phyloP scores from a whole-genome alignment of 1,140 invertebrate genomes.

The Musca vetustissima region DNA sequence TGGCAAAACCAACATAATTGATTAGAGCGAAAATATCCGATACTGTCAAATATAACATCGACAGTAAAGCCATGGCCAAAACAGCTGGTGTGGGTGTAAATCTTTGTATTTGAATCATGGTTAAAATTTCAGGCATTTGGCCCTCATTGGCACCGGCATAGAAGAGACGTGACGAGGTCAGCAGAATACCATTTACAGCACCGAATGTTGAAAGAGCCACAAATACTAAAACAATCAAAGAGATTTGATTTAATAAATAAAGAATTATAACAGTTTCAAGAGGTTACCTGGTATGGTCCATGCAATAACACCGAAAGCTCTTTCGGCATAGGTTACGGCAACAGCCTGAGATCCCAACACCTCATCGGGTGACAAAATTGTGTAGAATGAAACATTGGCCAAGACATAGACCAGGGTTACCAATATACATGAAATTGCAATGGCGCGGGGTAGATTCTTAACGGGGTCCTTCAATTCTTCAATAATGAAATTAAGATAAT shows the following conservation, averaged over 20 bases:
- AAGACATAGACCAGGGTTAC: slow-evolving; percentile 95
- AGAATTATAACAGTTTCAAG: too few species aligned
- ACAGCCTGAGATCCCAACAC: slow-evolving; percentile 94
- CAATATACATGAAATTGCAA: slow-evolving; percentile 90
- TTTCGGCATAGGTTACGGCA: slow-evolving; percentile 94
- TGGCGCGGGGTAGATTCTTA: slow-evolving; percentile 93
- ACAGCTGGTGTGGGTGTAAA: slow-evolving; percentile 94
- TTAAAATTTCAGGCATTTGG: slow-evolving; percentile 95
- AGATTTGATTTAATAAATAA: too few species aligned
- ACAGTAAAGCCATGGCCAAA: slow-evolving; percentile 88
- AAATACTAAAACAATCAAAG: slow-evolving; percentile 71
- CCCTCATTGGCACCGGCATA: slow-evolving; percentile 94
- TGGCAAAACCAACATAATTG: slow-evolving; percentile 98
- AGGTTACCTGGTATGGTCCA: slow-evolving; percentile 85
- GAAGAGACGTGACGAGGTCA: slow-evolving; percentile 95
- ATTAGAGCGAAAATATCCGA: slow-evolving; percentile 93
- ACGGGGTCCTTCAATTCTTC: slow-evolving; percentile 97
- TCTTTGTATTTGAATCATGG: slow-evolving; percentile 89
- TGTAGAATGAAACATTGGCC: slow-evolving; percentile 96
- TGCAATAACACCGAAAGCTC: slow-evolving; percentile 87
- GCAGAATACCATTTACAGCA: slow-evolving; percentile 95
- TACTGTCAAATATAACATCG: slow-evolving; percentile 88
- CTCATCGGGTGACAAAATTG: slow-evolving; percentile 72
- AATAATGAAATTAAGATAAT: slow-evolving; percentile 97
- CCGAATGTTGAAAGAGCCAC: slow-evolving; percentile 98